Percentiles rank a stretch among this genome's conserved stretches.
Evolutionary conservation across 2,113 vertebrate genomes (phyloP).

Genomic region (Bagarius yarrelli): DNA sequence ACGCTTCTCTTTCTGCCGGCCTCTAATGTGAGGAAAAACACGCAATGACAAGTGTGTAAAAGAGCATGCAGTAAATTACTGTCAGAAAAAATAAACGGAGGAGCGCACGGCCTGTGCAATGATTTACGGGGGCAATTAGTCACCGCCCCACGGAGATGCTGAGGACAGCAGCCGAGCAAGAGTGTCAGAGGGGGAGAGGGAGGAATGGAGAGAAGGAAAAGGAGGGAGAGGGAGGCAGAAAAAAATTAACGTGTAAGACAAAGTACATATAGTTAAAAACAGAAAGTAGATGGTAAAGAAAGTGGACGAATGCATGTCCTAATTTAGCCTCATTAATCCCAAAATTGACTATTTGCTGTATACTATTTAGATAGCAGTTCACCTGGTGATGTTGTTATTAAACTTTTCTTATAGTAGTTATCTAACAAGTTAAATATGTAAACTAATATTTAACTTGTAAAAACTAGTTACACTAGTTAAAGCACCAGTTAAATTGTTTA

Average conservation of each 20-base stretch:
- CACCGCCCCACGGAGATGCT: conserved; percentile 89
- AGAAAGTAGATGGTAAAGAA: conserved; percentile 49
- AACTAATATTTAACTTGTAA: no score
- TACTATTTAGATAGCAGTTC: neutral
- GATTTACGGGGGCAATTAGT: conserved; percentile 99
- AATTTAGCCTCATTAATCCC: neutral
- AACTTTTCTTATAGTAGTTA: neutral
- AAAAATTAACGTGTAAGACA: conserved; percentile 45
- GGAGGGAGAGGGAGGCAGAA: conserved; percentile 39
- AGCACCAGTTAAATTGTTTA: no score
- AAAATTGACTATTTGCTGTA: neutral
- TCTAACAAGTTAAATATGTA: neutral
- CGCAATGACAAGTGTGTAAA: conserved; percentile 99
- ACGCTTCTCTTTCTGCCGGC: conserved; percentile 97
- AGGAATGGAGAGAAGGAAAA: conserved; percentile 51
- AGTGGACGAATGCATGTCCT: conserved; percentile 41
- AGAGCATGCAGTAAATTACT: conserved; percentile 99
- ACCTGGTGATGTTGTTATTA: neutral
- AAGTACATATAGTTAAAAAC: conserved; percentile 48
- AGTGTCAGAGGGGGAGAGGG: conserved; percentile 62
- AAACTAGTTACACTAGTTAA: no score
- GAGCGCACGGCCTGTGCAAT: conserved; percentile 78
- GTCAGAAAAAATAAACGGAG: conserved; percentile 99
- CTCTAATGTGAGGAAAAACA: conserved; percentile 99
- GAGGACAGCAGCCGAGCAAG: conserved; percentile 81